Evolutionary conservation across 1,140 invertebrate species (phyloP), one percentile per base, ranked within the genome.

Genomic region (Conus betulinus): DNA sequence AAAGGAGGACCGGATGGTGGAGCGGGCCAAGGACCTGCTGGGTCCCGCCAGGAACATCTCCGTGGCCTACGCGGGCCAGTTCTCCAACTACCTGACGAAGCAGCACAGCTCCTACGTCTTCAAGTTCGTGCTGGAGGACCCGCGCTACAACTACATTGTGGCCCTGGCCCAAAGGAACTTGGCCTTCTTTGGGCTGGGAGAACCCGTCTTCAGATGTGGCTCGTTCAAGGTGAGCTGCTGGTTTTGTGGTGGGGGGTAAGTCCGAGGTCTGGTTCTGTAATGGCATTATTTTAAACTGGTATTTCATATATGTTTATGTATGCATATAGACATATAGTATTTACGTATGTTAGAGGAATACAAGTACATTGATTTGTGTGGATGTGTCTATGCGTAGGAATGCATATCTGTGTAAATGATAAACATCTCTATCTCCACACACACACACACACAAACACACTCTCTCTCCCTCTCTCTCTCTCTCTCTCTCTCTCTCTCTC

Each of bases 81-180:
- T 93, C 5, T 93, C 92, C 5, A 91, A 95, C 79, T 94, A 93
- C 82, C 89, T 94, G 15, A 89, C 91, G 7, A 27, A 92, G 3
- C 78, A 89, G 13, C 94, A 95, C 83, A 79, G 89, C 3, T 90
- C 82, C n/a, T 92, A 91, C 79, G 79, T 94, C 23, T 78, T 93
- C 8, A 94, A 93, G 88, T 71, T 83, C 23, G 83, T 95, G 23
- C 87, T 94, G 13, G 76, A 89, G n/a, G 91, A 91, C 8, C 27
- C 78, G 25, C 88, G 91, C 23, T 95, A 95, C 88, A 95, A 95
- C 88, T 94, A 94, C 84, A 17, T 95, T 7, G 88, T 95, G 3
- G 55, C 93, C 20, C 83, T 89, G 74, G 87, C 78, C 7, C 78
- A 90, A 6, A 74, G 90, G 79, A 15, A 91, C 27, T 93, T 94